Base-by-base conservation (phyloP, 2,797 vertebrate species). In the Megalops cyprinoides region DNA sequence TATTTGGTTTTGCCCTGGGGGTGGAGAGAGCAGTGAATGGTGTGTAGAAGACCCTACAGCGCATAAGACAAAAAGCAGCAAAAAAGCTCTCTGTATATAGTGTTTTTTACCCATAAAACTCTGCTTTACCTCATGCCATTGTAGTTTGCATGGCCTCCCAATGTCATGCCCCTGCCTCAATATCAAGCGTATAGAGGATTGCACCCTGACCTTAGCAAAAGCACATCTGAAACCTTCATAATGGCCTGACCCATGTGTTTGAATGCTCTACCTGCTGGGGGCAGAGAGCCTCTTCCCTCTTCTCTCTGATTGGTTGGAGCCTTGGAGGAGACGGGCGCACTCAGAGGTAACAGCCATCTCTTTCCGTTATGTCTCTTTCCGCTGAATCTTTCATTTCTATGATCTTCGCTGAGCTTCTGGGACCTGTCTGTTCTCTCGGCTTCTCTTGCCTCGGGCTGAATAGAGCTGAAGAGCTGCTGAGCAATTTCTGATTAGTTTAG, bases 401-500 rank as follows among this genome's bases (percentile, higher is more conserved):
- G n/a, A 75, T 76, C 76, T 58, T 80, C n/a, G 71, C 37, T 18
- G 73, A 75, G 80, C 48, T 73, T 48, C 42, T 4, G 62, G 76
- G 39, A 60, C 34, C 46, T 39, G 31, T 76, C 74, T 31, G 69
- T 55, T 51, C 76, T 77, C 80, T 49, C 34, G 46, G 60, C 79
- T n/a, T 28, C 69, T 80, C 3, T 79, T 73, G 85, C 85, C 86
- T 39, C 49, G 31, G 77, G 82, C 85, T 7, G 49, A 71, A 75
- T 55, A 44, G 18, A n/a, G 62, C 62, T 53, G 53, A 77, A 79
- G 37, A 78, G 28, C 42, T 48, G 46, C 48, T 77, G 14, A 44
- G 69, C 76, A 76, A 76, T 80, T 82, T 83, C 62, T 86, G 85
- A 86, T 86, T 85, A 86, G 82, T 73, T 83, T 83, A 81, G 60